These are phyloP conservation scores for Noctilio leporinus DNA, from an alignment of 2,113 vertebrate species.

Conservation along the genomic window DNA sequence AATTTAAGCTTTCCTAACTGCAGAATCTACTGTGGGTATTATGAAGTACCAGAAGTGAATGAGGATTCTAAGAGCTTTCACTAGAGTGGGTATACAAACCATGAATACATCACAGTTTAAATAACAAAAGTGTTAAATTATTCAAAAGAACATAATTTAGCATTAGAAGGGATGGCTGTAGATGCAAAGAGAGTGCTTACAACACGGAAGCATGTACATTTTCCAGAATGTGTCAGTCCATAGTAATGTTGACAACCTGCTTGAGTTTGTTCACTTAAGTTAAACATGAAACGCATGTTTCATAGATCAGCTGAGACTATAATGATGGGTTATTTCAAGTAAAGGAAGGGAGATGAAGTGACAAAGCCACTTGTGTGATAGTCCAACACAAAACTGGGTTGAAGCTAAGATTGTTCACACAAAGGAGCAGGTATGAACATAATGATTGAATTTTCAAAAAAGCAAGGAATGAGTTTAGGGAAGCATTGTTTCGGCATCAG, in stretches of 20 bases:
- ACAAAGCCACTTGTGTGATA: neutral
- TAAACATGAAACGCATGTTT: conserved; percentile 10
- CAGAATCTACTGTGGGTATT: neutral
- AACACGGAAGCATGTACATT: neutral
- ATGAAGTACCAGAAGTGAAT: neutral
- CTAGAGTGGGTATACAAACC: neutral
- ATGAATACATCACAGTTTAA: neutral
- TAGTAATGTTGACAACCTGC: neutral
- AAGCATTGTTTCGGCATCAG: neutral
- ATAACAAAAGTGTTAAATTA: neutral
- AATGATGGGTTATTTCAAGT: neutral
- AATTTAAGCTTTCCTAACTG: neutral
- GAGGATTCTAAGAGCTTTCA: neutral
- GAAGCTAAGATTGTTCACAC: neutral
- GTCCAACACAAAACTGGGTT: neutral
- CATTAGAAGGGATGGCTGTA: neutral
- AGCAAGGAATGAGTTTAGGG: neutral
- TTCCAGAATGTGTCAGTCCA: neutral
- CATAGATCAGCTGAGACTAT: neutral
- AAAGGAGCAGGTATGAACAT: neutral
- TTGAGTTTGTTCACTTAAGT: neutral
- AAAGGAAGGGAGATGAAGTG: neutral
- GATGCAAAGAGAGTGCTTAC: neutral
- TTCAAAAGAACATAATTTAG: neutral
- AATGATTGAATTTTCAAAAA: neutral